A percentile compares a stretch with the other conserved stretches of the same genome.
These are phyloP conservation scores for Hymenopus coronatus DNA, from an alignment of 2,888 invertebrate species.

Conservation along the genomic window DNA sequence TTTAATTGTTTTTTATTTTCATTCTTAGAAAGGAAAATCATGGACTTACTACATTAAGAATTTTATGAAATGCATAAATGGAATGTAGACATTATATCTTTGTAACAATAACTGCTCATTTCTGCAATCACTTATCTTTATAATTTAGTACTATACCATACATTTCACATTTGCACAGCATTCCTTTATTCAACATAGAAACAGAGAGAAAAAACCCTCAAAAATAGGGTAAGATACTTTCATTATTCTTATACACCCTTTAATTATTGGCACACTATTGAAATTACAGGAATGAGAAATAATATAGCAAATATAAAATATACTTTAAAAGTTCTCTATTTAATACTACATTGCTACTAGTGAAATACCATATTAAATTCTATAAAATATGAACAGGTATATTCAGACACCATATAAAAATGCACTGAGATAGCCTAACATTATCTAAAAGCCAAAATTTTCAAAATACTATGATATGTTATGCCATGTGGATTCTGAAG, in stretches of 20 bases:
- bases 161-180: neutral
- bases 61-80: neutral
- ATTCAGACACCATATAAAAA: neutral
- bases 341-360: neutral
- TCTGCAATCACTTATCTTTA: neutral
- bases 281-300: neutral
- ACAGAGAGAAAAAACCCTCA: neutral
- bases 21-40: neutral
- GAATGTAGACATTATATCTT: neutral
- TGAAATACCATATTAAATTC: neutral
- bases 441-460: neutral
- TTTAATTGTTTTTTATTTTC: neutral
- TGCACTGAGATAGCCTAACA: neutral
- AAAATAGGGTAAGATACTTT: neutral
- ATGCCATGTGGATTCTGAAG: neutral
- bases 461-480: neutral
- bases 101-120: neutral
- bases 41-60: neutral
- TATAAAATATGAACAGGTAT: neutral
- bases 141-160: neutral
- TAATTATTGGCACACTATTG: constrained; percentile 7
- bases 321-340: neutral
- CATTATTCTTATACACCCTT: neutral
- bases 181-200: neutral
- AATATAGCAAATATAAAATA: constrained; percentile 11